A percentile compares a stretch with the other conserved stretches of the same genome.
These are phyloP conservation scores for Hippocampus mohnikei DNA, from an alignment of 2,113 vertebrate species.

Conservation along the genomic window DNA sequence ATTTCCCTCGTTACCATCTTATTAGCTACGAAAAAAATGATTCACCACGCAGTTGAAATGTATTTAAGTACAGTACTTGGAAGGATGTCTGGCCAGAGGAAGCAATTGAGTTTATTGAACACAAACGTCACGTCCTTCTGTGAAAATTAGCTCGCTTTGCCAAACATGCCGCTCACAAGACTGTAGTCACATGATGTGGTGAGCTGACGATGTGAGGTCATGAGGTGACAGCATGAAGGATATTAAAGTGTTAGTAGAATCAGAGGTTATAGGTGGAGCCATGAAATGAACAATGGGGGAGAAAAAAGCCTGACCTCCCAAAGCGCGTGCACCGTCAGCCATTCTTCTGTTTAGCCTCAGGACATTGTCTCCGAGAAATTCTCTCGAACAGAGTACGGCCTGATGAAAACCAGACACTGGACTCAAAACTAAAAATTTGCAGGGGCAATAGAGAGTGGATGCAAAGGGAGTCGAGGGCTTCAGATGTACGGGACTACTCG, in stretches of 20 bases:
- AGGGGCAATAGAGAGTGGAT: constrained; percentile 13
- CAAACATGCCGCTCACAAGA: constrained; percentile 26
- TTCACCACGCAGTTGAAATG: neutral
- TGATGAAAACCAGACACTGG: constrained; percentile 45
- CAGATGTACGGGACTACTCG: neutral
- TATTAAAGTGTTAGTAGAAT: constrained; percentile 19
- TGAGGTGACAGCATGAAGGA: constrained; percentile 9
- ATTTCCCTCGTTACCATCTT: neutral
- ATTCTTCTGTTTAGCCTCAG: constrained; percentile 41
- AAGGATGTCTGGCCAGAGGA: neutral
- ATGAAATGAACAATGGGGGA: constrained; percentile 23
- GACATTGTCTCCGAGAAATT: constrained; percentile 47
- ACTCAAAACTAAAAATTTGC: constrained; percentile 25
- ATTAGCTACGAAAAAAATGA: neutral
- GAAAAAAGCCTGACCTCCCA: constrained; percentile 31
- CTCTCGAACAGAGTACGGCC: constrained; percentile 27
- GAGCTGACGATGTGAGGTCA: constrained; percentile 26
- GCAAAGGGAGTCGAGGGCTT: constrained; percentile 11
- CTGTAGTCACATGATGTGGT: constrained; percentile 13
- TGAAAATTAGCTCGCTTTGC: neutral
- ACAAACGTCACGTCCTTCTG: neutral
- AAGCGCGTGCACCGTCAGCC: constrained; percentile 33
- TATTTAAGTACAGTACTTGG: neutral
- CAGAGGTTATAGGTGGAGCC: constrained; percentile 12
- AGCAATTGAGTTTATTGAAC: neutral